Evolutionary conservation across 1,140 invertebrate species (phyloP).

Genomic region (Drosophila sproati): DNA sequence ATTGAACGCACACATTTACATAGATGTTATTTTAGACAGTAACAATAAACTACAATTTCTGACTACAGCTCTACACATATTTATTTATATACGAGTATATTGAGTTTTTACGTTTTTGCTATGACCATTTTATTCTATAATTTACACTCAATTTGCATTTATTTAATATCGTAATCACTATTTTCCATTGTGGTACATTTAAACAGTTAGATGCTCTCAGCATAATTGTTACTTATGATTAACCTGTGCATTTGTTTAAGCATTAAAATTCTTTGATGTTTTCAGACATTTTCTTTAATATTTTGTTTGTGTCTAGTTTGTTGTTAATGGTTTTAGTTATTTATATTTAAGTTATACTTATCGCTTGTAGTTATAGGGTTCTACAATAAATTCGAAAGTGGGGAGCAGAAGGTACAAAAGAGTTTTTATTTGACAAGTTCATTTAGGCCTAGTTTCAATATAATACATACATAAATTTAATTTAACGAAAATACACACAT

Average conservation of each 20-base stretch:
- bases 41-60: constrained; percentile 69
- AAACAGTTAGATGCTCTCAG: constrained; percentile 77
- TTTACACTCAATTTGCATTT: constrained; percentile 52
- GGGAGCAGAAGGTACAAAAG: constrained; percentile 80
- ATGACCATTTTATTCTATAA: not conserved
- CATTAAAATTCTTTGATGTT: constrained; percentile 36
- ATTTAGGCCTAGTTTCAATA: constrained; percentile 21
- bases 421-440: constrained; percentile 46
- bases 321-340: constrained; percentile 33
- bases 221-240: constrained; percentile 64
- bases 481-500: constrained; percentile 17
- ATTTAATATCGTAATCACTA: constrained; percentile 32
- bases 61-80: constrained; percentile 48
- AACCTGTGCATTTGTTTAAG: constrained; percentile 36
- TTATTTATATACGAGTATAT: constrained; percentile 12
- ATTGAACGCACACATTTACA: constrained; percentile 32
- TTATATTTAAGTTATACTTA: constrained; percentile 69
- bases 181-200: constrained; percentile 22
- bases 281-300: constrained; percentile 33
- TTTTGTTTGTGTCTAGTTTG: constrained; percentile 33
- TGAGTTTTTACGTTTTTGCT: not conserved
- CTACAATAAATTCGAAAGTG: constrained; percentile 75
- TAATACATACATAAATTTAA: constrained; percentile 35
- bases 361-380: constrained; percentile 50
- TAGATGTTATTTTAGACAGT: constrained; percentile 51